A percentile compares a stretch with the other conserved stretches of the same genome.
These are phyloP conservation scores for Eucera pruinosa DNA, from an alignment of 2,888 invertebrate genomes.

Conservation along the genomic window DNA sequence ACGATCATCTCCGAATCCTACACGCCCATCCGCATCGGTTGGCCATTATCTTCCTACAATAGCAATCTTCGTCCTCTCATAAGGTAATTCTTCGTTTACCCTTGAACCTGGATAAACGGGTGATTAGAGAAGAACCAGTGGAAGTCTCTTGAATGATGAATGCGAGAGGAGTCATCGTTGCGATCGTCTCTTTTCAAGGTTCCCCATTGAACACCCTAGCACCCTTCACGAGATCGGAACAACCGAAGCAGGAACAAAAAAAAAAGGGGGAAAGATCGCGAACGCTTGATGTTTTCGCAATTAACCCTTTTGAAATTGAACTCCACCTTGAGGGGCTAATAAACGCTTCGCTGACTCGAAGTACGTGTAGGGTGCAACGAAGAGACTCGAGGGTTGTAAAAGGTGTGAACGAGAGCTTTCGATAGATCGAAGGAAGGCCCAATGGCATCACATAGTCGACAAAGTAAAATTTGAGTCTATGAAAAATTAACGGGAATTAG, in stretches of 20 bases:
- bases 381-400: conserved; percentile 32
- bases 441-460: no score
- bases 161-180: background rate
- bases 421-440: conserved; percentile 3
- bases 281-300: conserved; percentile 27
- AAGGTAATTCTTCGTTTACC: no score
- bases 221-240: background rate
- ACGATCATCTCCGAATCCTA: no score
- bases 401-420: conserved; percentile 24
- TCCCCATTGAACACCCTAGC: background rate
- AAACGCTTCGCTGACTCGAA: conserved; percentile 20
- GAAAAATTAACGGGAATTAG: no score
- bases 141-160: background rate
- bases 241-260: background rate
- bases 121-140: background rate
- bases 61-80: no score
- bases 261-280: background rate
- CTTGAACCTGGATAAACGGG: no score
- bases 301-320: conserved; percentile 36
- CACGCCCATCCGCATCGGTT: no score
- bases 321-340: conserved; percentile 30
- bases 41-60: no score
- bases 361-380: background rate
- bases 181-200: background rate
- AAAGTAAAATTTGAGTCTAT: no score